Conservation (phyloP, 2,888 invertebrate species). For the Adelognathus sp. region DNA sequence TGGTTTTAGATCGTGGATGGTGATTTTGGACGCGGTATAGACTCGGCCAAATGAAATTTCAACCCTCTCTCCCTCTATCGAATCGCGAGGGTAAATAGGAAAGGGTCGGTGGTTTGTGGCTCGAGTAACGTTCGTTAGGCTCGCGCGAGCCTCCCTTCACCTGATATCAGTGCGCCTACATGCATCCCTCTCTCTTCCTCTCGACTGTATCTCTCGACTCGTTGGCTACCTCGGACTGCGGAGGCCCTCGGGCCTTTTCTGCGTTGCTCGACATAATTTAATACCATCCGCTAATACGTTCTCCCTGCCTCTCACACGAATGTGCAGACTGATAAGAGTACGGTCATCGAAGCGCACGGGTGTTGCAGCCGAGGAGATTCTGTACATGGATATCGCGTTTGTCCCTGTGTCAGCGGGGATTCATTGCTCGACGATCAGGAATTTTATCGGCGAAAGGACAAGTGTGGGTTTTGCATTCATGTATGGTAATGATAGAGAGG, state of each 20-base stretch:
- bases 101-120: slow-evolving; percentile 62
- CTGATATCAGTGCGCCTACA: slow-evolving; percentile 68
- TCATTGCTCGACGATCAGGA: slow-evolving; percentile 33
- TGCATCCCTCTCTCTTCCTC: no score
- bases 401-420: slow-evolving; percentile 36
- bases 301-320: slow-evolving; percentile 57
- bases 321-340: slow-evolving; percentile 68
- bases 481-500: slow-evolving; percentile 1
- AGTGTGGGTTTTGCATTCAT: slow-evolving; percentile 32
- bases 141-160: slow-evolving; percentile 42
- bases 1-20: slow-evolving; percentile 20
- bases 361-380: background rate
- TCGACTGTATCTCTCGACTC: slow-evolving; percentile 14
- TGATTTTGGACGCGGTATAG: slow-evolving; percentile 16
- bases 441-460: slow-evolving; percentile 22
- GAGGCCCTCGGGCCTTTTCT: slow-evolving; percentile 65
- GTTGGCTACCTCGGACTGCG: slow-evolving; percentile 3
- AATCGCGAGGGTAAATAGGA: slow-evolving; percentile 25
- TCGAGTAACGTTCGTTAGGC: slow-evolving; percentile 67
- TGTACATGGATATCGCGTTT: background rate
- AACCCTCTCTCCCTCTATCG: slow-evolving; percentile 54
- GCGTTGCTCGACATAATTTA: slow-evolving; percentile 74
- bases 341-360: background rate
- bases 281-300: slow-evolving; percentile 76
- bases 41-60: slow-evolving; percentile 77